These are phyloP conservation scores for Eilema caniola DNA, from an alignment of 2,888 invertebrate genomes.

Conservation along the genomic window DNA sequence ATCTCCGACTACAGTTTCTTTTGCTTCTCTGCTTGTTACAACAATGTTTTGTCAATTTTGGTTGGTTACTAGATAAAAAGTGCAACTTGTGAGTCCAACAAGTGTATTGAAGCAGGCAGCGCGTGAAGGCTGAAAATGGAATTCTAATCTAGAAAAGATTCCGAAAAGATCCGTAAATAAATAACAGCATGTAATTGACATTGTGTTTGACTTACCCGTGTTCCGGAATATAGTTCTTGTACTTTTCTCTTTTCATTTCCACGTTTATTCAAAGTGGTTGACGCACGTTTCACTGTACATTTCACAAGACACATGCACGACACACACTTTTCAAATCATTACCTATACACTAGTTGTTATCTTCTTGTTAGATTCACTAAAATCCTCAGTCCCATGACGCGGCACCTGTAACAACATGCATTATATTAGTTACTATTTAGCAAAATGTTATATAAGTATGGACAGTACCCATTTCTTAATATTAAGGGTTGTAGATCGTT, in stretches of 20 bases:
- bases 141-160: background rate
- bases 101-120: background rate
- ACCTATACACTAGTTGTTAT: slow-evolving; percentile 55
- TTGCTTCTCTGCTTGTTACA: no score
- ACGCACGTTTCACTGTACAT: slow-evolving; percentile 70
- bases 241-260: slow-evolving; percentile 87
- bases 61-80: no score
- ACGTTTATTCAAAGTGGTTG: slow-evolving; percentile 63
- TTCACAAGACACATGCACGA: slow-evolving; percentile 63
- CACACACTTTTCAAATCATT: slow-evolving; percentile 56
- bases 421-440: background rate
- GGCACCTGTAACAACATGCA: slow-evolving; percentile 63
- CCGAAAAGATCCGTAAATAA: background rate
- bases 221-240: slow-evolving; percentile 72
- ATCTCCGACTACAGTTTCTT: no score
- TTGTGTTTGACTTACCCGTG: slow-evolving; percentile 67
- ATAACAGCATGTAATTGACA: background rate
- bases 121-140: background rate
- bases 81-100: background rate
- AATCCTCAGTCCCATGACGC: slow-evolving; percentile 56
- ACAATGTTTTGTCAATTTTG: no score
- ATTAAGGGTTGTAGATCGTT: background rate
- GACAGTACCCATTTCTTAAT: background rate
- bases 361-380: slow-evolving; percentile 55
- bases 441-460: background rate